These are phyloP conservation scores for Propsilocerus akamusi DNA, from an alignment of 1,140 invertebrate species.

Conservation along the genomic window DNA sequence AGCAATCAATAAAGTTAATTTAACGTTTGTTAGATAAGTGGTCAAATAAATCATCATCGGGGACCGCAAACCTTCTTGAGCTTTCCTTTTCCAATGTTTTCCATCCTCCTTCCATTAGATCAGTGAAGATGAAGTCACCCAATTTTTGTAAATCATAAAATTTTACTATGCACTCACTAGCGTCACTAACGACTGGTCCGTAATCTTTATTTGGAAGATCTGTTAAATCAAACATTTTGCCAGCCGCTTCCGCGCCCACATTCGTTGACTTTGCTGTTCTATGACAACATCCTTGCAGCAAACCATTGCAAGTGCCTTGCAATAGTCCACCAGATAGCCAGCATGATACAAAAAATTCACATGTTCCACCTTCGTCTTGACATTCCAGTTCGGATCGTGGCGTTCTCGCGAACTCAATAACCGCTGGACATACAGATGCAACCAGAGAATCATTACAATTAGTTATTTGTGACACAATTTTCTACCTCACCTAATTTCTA, in stretches of 20 bases:
- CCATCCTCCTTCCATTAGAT: too few relatives aligned
- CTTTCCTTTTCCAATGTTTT: too few relatives aligned
- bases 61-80: too few relatives aligned
- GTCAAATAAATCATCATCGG: too few relatives aligned
- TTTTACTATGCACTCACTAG: constrained; percentile 35
- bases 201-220: constrained; percentile 29
- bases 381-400: constrained; percentile 22
- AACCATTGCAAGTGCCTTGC: constrained; percentile 62
- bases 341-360: constrained; percentile 83
- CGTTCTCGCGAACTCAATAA: neutral
- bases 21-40: too few relatives aligned
- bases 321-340: constrained; percentile 79
- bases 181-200: constrained; percentile 52
- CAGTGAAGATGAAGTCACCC: too few relatives aligned
- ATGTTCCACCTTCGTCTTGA: constrained; percentile 52
- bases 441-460: too few relatives aligned
- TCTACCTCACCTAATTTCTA: too few relatives aligned
- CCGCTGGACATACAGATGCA: too few relatives aligned
- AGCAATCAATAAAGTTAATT: too few relatives aligned
- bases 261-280: constrained; percentile 52
- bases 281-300: constrained; percentile 77
- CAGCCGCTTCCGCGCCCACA: constrained; percentile 25
- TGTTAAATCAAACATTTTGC: constrained; percentile 22
- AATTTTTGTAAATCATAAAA: too few relatives aligned
- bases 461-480: too few relatives aligned